These are phyloP conservation scores for Alces alces DNA, from an alignment of 2,113 vertebrate species.

Conservation along the genomic window DNA sequence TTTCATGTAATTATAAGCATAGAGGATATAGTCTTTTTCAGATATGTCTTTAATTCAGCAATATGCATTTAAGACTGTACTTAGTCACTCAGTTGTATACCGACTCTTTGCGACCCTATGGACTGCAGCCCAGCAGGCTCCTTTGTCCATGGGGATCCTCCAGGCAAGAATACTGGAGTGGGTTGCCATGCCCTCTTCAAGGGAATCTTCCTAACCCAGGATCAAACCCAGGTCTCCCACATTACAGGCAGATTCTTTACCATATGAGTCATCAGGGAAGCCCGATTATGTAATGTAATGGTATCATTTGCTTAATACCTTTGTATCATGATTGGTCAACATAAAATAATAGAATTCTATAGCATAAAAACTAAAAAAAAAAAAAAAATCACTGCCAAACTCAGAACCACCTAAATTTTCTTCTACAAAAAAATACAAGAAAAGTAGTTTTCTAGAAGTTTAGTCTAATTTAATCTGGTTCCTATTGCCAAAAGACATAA, in stretches of 20 bases:
- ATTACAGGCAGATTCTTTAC: background rate
- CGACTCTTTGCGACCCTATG: background rate
- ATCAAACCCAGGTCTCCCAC: background rate
- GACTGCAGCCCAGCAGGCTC: background rate
- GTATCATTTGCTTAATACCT: background rate
- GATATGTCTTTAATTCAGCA: background rate
- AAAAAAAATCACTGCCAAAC: background rate
- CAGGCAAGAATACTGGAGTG: background rate
- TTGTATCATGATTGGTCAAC: background rate
- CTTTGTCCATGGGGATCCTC: background rate
- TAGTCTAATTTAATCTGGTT: background rate
- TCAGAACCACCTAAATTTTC: background rate
- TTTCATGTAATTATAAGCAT: background rate
- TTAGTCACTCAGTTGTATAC: background rate
- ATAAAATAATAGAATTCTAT: background rate
- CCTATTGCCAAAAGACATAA: background rate
- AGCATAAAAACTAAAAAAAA: background rate
- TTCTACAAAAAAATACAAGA: background rate
- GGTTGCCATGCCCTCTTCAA: background rate
- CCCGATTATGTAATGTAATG: background rate
- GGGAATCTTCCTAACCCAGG: background rate
- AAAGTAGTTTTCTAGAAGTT: background rate
- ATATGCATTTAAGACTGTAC: background rate
- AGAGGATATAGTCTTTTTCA: background rate
- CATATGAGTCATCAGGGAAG: background rate